phyloP scores from a whole-genome alignment of 2,113 vertebrate genomes.

The Chionomys nivalis region DNA sequence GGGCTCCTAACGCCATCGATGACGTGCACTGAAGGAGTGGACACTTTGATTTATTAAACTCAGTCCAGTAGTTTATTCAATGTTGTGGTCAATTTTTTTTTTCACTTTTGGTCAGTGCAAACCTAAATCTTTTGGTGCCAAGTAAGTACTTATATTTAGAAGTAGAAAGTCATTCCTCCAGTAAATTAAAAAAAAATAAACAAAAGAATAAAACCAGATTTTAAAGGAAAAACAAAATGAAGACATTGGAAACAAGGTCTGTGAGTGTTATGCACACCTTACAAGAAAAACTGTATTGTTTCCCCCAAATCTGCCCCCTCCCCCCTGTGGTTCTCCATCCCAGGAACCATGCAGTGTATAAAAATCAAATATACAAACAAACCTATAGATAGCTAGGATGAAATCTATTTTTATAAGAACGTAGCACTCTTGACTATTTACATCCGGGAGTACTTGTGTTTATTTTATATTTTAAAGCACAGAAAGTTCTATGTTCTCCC shows the following conservation, averaged over 20 bases:
- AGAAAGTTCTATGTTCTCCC: constrained; percentile 80
- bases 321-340: constrained; percentile 85
- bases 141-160: constrained; percentile 77
- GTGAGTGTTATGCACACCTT: constrained; percentile 81
- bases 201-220: constrained; percentile 4
- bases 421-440: constrained; percentile 86
- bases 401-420: constrained; percentile 88
- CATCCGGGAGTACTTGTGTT: constrained; percentile 80
- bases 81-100: not conserved
- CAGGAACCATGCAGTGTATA: constrained; percentile 90
- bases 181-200: not conserved
- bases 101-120: constrained; percentile 69
- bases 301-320: constrained; percentile 59
- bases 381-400: constrained; percentile 86
- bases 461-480: constrained; percentile 83
- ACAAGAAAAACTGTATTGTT: constrained; percentile 79
- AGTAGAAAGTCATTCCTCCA: constrained; percentile 73
- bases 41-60: constrained; percentile 66
- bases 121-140: constrained; percentile 82
- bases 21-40: constrained; percentile 78
- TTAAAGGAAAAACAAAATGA: constrained; percentile 75
- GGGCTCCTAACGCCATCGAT: constrained; percentile 67
- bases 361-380: constrained; percentile 92
- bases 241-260: constrained; percentile 77
- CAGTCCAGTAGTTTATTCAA: constrained; percentile 55